Base-by-base conservation (phyloP, 2,113 vertebrate genomes). In the Arenaria interpres region DNA sequence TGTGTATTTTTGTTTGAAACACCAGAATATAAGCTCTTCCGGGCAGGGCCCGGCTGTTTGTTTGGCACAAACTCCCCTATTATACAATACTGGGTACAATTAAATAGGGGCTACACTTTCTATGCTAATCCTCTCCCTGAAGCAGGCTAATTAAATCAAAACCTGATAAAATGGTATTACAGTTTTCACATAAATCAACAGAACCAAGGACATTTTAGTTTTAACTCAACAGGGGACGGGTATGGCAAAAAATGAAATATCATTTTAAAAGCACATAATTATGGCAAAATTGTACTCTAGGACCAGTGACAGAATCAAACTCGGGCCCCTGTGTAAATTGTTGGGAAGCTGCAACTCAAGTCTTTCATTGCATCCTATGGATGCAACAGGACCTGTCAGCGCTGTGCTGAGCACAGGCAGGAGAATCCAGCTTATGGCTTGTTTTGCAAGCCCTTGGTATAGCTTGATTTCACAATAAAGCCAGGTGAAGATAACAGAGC, bases 91-190 rank as follows among this genome's bases (percentile, higher is more conserved):
- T 23, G 64, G 53, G 27, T 90, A 87, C 13, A 14, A 45, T 87
- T 83, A 89, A 94, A 53, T 10, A 79, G 77, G 43, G 39, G 17
- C 50, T 90, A 20, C 39, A 72, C 64, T 48, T 64, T 35, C 56
- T 69, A 64, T 73, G 63, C 51, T 90, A 92, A 90, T 83, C 64
- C 54, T 85, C 24, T 91, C 67, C 66, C 66, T n/a, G 13, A 87
- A 93, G 84, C 62, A 46, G 32, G 16, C 50, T 85, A 92, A 94
- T 89, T 96, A 81, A 91, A 94, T 83, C 72, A 81, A 92, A 90
- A 76, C 67, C 59, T 69, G 71, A 94, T 89, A 82, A 96, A 93
- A 59, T 22, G 6, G 4, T 73, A 24, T 32, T 75, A 69, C 22
- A 84, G 53, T 83, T 88, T 74, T 62, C 62, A 79, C 20, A n/a